Evolutionary conservation across 1,140 invertebrate genomes (phyloP), one percentile per base, ranked within the genome.

Genomic region (Meloidogyne chitwoodi): DNA sequence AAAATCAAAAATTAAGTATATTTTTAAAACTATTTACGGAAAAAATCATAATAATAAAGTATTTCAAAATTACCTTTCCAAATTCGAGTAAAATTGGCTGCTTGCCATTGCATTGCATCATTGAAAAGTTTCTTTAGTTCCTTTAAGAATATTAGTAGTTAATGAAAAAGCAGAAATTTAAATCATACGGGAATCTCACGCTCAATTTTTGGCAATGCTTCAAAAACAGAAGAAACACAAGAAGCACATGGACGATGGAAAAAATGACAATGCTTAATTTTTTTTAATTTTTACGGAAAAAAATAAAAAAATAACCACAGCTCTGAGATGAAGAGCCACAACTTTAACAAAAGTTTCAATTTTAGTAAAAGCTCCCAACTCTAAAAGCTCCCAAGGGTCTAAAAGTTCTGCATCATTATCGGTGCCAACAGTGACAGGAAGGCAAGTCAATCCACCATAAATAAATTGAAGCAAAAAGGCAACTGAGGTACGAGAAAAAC

Each of bases 151-250:
- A 48, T 16, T 44, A 8, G 2, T 22, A 41, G n/a, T 41, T 27
- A 75, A 79, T 29, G 81, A 68, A 38, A 76, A 80, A n/a, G 77
- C 41, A 12, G 75, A 67, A 19, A 38, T 14, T 19, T 81, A 65
- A 67, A 38, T 62, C n/a, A 66, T 67, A 64, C 81, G 67, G 22
- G 80, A 48, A 56, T 79, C 31, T 62, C 81, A 31, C 61, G 29
- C 19, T 73, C 71, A n/a, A 73, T 72, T 70, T 84, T 70, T 5
- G 81, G 80, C 11, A 85, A 68, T 6, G 83, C 83, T 68, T 85
- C 83, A 65, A 87, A 85, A 16, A 86, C 71, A 12, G 83, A 80
- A 26, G 83, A 87, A 38, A 85, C 83, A 48, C 83, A 85, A 10
- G 82, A 61, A n/a, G 83, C 84, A 77, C 83, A 85, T 16, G 83